phyloP scores from a whole-genome alignment of 2,113 vertebrate genomes.

The Sorex araneus region DNA sequence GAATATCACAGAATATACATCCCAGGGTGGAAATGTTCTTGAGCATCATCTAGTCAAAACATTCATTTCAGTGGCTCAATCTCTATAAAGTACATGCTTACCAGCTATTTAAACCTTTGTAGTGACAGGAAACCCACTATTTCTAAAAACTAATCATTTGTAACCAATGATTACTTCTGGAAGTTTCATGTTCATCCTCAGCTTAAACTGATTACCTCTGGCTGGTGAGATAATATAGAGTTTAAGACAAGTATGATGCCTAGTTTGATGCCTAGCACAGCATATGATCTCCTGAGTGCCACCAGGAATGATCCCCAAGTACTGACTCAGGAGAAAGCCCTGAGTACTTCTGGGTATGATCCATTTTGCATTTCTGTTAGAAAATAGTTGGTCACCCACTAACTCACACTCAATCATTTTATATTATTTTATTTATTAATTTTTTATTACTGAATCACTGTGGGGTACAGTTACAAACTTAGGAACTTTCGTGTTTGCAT shows the following conservation, averaged over 20 bases:
- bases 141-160: neutral
- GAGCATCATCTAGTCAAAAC: conserved; percentile 8
- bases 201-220: neutral
- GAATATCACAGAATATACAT: neutral
- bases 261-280: no score
- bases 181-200: neutral
- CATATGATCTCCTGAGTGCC: no score
- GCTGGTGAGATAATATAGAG: no score
- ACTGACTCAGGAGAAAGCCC: no score
- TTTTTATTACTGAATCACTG: no score
- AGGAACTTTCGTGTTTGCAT: no score
- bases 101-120: neutral
- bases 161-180: neutral
- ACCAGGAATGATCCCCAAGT: no score
- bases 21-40: neutral
- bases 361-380: no score
- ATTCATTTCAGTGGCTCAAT: neutral
- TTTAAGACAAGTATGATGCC: no score
- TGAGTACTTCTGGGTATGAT: no score
- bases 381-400: neutral
- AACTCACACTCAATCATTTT: neutral
- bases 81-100: neutral
- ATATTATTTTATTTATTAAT: no score
- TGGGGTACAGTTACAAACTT: no score
- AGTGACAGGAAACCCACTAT: conserved; percentile 1